These are phyloP conservation scores for Nesogale talazaci DNA, from an alignment of 2,113 vertebrate genomes.

Conservation along the genomic window DNA sequence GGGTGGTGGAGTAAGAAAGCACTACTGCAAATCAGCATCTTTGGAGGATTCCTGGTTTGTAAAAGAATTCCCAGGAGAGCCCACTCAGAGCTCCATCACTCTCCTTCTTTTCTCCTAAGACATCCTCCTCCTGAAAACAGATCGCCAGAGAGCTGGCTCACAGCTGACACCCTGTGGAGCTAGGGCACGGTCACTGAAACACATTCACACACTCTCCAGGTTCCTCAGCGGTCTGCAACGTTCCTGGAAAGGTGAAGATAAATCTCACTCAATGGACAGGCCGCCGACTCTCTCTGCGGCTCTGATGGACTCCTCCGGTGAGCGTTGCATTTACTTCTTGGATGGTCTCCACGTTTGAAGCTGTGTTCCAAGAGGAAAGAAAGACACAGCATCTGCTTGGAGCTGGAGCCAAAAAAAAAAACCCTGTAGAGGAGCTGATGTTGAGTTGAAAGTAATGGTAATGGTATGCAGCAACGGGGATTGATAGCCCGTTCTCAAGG, in stretches of 20 bases:
- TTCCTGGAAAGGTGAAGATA: constrained; percentile 14
- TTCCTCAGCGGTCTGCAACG: neutral
- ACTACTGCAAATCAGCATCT: constrained; percentile 8
- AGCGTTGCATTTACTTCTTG: constrained; percentile 35
- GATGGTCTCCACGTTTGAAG: constrained; percentile 45
- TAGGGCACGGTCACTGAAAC: neutral
- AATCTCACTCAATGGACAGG: neutral
- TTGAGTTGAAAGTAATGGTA: constrained; percentile 25
- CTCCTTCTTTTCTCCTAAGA: neutral
- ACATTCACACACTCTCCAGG: neutral
- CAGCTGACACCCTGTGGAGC: neutral
- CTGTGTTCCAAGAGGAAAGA: constrained; percentile 41
- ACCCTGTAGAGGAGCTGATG: constrained; percentile 47
- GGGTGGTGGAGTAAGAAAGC: neutral
- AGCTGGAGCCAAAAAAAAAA: constrained; percentile 49
- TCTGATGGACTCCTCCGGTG: neutral
- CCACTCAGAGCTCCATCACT: neutral
- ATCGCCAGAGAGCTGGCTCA: neutral
- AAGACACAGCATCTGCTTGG: constrained; percentile 25
- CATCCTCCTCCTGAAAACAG: neutral
- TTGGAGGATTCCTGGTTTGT: neutral
- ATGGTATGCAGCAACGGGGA: constrained; percentile 40
- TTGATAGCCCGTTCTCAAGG: constrained; percentile 33
- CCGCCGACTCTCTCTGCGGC: neutral
- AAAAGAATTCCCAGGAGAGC: neutral